These are phyloP conservation scores for Meda fulgida DNA, from an alignment of 2,797 vertebrate species.

Conservation along the genomic window DNA sequence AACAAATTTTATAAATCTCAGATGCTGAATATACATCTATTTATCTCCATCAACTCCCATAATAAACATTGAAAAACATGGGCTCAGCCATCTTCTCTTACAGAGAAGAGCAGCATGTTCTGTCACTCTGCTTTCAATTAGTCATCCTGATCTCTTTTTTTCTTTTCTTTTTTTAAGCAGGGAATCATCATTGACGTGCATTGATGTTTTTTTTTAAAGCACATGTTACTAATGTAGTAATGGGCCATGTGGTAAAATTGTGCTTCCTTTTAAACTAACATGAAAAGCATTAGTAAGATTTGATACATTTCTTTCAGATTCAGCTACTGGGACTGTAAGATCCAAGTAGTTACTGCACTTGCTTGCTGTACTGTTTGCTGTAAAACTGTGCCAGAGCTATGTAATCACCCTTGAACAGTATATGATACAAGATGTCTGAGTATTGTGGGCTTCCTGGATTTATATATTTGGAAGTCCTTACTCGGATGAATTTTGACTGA, in stretches of 20 bases:
- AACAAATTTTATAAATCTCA: constrained; percentile 6
- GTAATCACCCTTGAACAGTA: not conserved
- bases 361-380: constrained; percentile 13
- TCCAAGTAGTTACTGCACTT: constrained; percentile 13
- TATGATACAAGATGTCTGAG: not conserved
- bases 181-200: constrained; percentile 11
- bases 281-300: constrained; percentile 30
- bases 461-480: not conserved
- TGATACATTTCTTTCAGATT: not conserved
- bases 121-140: constrained; percentile 1
- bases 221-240: constrained; percentile 9
- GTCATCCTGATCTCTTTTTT: not conserved
- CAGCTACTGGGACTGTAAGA: constrained; percentile 1
- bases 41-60: constrained; percentile 10
- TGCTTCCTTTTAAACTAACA: constrained; percentile 27
- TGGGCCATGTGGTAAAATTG: constrained; percentile 20
- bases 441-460: not conserved
- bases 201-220: constrained; percentile 27
- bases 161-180: not conserved
- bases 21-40: constrained; percentile 27
- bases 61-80: constrained; percentile 18
- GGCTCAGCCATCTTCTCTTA: constrained; percentile 4
- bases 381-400: constrained; percentile 6
- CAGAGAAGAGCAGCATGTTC: constrained; percentile 18
- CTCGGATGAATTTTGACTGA: not conserved